phyloP scores from a whole-genome alignment of 2,888 invertebrate genomes.

The Papilio demoleus region DNA sequence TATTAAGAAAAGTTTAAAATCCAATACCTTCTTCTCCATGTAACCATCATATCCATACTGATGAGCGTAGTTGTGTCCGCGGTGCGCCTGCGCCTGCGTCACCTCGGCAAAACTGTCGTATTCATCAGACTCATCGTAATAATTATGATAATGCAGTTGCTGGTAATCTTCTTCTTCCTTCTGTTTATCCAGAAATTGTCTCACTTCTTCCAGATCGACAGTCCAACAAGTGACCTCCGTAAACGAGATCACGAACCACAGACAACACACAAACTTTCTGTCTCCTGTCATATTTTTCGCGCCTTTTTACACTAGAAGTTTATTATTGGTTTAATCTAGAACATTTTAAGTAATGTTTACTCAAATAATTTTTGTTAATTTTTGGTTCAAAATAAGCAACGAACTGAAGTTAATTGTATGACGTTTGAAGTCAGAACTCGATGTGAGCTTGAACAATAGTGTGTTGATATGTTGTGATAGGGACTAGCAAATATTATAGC shows the following conservation, averaged over 20 bases:
- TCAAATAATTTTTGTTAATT: not conserved
- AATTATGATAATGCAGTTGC: conserved; percentile 37
- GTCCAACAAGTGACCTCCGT: conserved; percentile 67
- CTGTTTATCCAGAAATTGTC: conserved; percentile 60
- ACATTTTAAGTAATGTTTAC: conserved; percentile 30
- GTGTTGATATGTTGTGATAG: not conserved
- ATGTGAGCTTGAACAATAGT: not conserved
- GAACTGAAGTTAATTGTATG: not conserved
- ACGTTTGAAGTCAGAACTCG: not conserved
- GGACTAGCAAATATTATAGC: not conserved
- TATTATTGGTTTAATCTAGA: not conserved
- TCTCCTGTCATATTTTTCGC: conserved; percentile 48
- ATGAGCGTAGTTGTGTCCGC: conserved; percentile 53
- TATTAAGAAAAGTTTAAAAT: not conserved
- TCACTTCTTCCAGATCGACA: conserved; percentile 66
- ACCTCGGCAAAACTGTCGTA: conserved; percentile 41
- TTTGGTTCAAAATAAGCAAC: not conserved
- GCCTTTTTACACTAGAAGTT: conserved; percentile 21
- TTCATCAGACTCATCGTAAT: conserved; percentile 44
- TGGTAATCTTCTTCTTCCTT: conserved; percentile 46
- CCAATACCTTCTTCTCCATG: conserved; percentile 67
- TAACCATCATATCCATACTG: conserved; percentile 61
- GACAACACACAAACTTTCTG: conserved; percentile 47
- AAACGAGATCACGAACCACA: conserved; percentile 51
- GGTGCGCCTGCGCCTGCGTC: conserved; percentile 26